Evolutionary conservation across 2,797 vertebrate species (phyloP).

Genomic region (Sciurus vulgaris): DNA sequence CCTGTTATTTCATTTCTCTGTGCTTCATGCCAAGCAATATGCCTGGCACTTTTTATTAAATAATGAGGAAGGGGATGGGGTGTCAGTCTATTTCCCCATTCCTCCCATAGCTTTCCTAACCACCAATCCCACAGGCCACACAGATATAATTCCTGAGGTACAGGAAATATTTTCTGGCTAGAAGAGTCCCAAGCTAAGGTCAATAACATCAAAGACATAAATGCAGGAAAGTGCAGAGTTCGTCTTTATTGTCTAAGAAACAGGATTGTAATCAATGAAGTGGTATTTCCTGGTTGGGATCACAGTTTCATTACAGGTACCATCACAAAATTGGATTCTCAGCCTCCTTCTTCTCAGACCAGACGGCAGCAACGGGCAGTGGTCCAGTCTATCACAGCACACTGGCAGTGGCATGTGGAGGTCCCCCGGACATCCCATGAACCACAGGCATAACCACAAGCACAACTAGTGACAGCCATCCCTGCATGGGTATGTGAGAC

Average conservation of each 20-base stretch:
- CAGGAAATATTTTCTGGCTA: not conserved
- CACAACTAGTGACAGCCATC: slow-evolving; percentile 42
- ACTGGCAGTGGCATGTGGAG: slow-evolving; percentile 62
- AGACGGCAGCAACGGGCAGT: slow-evolving; percentile 15
- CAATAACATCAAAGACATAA: not conserved
- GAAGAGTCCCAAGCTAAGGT: not conserved
- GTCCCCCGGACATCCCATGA: slow-evolving; percentile 4
- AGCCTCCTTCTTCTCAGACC: not conserved
- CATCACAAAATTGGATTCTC: not conserved
- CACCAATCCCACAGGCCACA: not conserved
- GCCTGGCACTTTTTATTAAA: not conserved
- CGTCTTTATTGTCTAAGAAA: slow-evolving; percentile 38
- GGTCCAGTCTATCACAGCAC: not conserved
- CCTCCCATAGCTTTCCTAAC: not conserved
- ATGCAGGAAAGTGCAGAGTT: not conserved
- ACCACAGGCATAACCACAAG: slow-evolving; percentile 65
- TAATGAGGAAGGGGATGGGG: not conserved
- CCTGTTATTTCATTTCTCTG: not conserved
- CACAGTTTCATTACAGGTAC: not conserved
- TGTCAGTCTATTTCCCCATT: not conserved
- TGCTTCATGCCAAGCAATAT: not conserved
- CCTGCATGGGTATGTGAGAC: not conserved
- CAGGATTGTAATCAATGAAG: not conserved
- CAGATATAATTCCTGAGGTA: not conserved
- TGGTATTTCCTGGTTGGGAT: not conserved